Conservation (phyloP, 2,888 invertebrate genomes). For the Mimachlamys varia region DNA sequence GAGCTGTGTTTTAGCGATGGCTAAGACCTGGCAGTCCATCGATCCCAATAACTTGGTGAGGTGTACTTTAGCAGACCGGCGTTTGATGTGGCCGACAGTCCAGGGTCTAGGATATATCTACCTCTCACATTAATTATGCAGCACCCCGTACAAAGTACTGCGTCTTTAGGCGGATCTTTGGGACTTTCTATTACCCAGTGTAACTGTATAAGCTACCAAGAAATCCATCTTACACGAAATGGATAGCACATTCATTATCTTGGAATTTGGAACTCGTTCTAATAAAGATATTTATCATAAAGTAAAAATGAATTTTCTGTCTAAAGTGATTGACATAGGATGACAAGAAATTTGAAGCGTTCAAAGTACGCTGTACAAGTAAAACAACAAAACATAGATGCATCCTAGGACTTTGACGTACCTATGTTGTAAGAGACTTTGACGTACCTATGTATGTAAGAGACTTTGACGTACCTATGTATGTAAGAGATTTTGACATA, state of each 20-base stretch:
- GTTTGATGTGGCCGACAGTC: slow-evolving; percentile 17
- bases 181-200: background rate
- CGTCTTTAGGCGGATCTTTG: background rate
- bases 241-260: background rate
- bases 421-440: too few species aligned
- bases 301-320: too few species aligned
- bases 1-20: background rate
- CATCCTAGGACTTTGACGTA: too few species aligned
- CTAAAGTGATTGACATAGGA: too few species aligned
- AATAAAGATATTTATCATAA: background rate
- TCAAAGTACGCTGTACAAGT: too few species aligned
- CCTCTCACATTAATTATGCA: background rate
- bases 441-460: too few species aligned
- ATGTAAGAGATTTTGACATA: too few species aligned
- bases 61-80: background rate
- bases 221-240: background rate
- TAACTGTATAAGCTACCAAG: background rate
- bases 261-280: background rate
- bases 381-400: too few species aligned
- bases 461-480: too few species aligned
- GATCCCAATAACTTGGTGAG: background rate
- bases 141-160: slow-evolving; percentile 2
- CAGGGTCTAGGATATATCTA: background rate
- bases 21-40: background rate
- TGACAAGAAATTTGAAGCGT: too few species aligned